Percentiles rank a stretch among this genome's conserved stretches.
Evolutionary conservation across 2,888 invertebrate genomes (phyloP).

Genomic region (Drosophila anceps): DNA sequence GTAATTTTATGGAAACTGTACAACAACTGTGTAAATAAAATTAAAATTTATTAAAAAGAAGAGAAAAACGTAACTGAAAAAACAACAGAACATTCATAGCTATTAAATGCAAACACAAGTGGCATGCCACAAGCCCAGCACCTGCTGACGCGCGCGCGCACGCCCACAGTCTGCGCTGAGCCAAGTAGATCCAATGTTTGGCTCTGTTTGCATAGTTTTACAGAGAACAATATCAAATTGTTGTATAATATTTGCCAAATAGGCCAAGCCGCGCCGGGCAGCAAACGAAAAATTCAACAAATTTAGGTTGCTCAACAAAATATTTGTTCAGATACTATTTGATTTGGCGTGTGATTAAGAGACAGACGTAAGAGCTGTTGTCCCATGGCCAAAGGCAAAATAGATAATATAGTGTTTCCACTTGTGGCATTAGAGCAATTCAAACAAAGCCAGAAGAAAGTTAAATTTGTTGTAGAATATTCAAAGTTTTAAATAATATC

Average conservation of each 20-base stretch:
- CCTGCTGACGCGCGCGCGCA: conserved; percentile 54
- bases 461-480: too few relatives aligned
- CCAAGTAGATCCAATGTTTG: conserved; percentile 53
- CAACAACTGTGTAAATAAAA: conserved; percentile 77
- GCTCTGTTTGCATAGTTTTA: conserved; percentile 61
- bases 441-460: neutral
- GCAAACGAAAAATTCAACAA: conserved; percentile 18
- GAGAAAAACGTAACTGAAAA: conserved; percentile 55
- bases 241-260: conserved; percentile 62
- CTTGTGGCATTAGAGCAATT: neutral
- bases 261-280: neutral
- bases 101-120: conserved; percentile 75
- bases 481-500: neutral
- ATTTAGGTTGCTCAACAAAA: conserved; percentile 62
- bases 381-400: neutral
- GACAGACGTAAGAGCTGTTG: conserved; percentile 5
- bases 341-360: conserved; percentile 17
- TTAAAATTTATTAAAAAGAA: conserved; percentile 49
- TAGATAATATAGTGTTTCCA: neutral
- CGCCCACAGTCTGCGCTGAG: neutral
- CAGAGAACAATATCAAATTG: conserved; percentile 58
- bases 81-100: conserved; percentile 44
- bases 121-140: conserved; percentile 42
- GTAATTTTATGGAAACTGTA: conserved; percentile 77
- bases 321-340: conserved; percentile 59